A percentile compares a stretch with the other conserved stretches of the same genome.
phyloP scores from a whole-genome alignment of 2,797 vertebrate species.

The Gadopsis bispinosus region DNA sequence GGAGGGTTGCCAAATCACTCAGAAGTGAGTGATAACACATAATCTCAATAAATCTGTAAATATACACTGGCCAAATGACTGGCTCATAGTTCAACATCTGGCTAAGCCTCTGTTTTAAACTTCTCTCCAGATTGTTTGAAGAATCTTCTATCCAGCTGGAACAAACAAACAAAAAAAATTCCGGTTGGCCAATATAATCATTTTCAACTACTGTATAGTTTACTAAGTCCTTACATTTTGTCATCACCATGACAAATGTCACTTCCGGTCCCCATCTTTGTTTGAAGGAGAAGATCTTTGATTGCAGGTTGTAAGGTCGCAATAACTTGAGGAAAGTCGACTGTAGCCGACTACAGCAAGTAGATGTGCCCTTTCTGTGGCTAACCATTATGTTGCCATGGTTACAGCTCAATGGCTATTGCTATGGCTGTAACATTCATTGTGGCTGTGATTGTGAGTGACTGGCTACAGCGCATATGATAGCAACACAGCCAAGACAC shows the following conservation, averaged over 20 bases:
- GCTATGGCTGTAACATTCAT: neutral
- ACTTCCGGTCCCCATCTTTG: neutral
- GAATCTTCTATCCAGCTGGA: neutral
- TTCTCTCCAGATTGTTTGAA: neutral
- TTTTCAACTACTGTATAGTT: neutral
- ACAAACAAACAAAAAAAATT: neutral
- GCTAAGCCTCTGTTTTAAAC: neutral
- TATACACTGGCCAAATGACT: neutral
- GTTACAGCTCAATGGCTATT: neutral
- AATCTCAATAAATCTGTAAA: conserved; percentile 4
- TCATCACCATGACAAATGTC: neutral
- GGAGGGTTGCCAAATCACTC: neutral
- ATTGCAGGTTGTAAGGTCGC: too few species aligned
- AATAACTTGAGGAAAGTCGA: too few species aligned
- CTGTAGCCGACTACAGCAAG: too few species aligned
- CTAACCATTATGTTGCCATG: neutral
- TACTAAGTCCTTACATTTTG: neutral
- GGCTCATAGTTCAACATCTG: neutral
- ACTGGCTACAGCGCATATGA: too few species aligned
- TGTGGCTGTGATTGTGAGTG: neutral
- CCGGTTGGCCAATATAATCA: neutral
- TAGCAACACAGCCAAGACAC: neutral
- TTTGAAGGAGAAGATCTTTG: neutral
- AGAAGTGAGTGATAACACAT: neutral
- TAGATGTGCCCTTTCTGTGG: too few species aligned